These are phyloP conservation scores for Plodia interpunctella DNA, from an alignment of 1,140 invertebrate species.

Conservation along the genomic window DNA sequence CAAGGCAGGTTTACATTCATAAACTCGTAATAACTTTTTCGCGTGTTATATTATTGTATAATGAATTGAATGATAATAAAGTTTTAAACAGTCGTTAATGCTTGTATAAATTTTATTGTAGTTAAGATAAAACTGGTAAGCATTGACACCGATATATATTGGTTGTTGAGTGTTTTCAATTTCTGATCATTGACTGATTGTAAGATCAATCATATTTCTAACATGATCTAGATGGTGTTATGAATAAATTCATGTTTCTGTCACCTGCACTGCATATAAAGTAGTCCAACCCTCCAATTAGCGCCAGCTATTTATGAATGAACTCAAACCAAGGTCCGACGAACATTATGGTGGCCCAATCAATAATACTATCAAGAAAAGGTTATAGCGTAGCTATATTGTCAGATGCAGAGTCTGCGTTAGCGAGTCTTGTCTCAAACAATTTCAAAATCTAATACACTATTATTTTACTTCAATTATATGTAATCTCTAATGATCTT, in stretches of 20 bases:
- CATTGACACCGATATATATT: not conserved
- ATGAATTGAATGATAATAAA: conserved; percentile 50
- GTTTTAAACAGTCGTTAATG: conserved; percentile 21
- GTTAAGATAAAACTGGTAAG: not conserved
- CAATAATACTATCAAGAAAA: conserved; percentile 38
- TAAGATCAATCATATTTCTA: conserved; percentile 4
- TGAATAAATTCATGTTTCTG: conserved; percentile 7
- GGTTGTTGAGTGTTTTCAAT: not conserved
- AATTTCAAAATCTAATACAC: too few relatives aligned
- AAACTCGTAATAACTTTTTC: conserved; percentile 45
- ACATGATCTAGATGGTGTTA: not conserved
- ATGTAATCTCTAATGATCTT: too few relatives aligned
- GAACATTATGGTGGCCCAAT: conserved; percentile 53
- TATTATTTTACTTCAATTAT: too few relatives aligned
- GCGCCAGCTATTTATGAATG: conserved; percentile 37
- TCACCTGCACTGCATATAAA: not conserved
- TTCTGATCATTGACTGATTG: not conserved
- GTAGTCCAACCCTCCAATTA: conserved; percentile 6
- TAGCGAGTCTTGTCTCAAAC: too few relatives aligned
- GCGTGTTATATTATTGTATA: conserved; percentile 39
- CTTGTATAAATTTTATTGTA: not conserved
- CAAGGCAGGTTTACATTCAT: conserved; percentile 54
- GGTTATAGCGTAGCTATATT: not conserved
- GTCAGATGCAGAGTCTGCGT: too few relatives aligned
- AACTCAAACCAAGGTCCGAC: conserved; percentile 58